Evolutionary conservation across 2,888 invertebrate species (phyloP).

Genomic region (Cheilosia soror): DNA sequence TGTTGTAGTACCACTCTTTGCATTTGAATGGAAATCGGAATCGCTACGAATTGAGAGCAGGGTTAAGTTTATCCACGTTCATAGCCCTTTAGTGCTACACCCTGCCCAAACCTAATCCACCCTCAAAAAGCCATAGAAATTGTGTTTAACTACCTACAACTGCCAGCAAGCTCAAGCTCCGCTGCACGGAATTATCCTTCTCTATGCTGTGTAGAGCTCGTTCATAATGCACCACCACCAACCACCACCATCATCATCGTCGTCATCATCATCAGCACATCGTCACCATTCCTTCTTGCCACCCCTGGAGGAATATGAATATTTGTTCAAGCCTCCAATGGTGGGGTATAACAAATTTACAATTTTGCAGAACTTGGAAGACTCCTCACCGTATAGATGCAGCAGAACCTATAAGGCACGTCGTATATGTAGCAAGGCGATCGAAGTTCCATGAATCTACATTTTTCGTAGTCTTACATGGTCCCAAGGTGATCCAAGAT

Average conservation of each 20-base stretch:
- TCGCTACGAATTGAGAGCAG: slow-evolving; percentile 71
- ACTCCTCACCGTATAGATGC: not conserved
- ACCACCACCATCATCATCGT: not conserved
- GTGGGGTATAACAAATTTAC: slow-evolving; percentile 44
- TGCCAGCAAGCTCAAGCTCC: not conserved
- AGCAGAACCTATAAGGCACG: not conserved
- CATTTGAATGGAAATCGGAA: slow-evolving; percentile 72
- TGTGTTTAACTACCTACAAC: slow-evolving; percentile 49
- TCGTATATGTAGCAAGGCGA: slow-evolving; percentile 6
- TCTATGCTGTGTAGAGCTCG: slow-evolving; percentile 21
- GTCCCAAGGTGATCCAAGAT: slow-evolving; percentile 26
- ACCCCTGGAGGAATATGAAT: slow-evolving; percentile 47
- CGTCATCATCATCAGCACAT: not conserved
- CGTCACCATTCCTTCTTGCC: not conserved
- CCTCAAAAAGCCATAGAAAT: slow-evolving; percentile 46
- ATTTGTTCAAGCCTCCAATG: slow-evolving; percentile 49
- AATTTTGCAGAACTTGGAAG: slow-evolving; percentile 42
- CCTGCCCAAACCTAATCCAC: not conserved
- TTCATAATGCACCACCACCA: slow-evolving; percentile 17
- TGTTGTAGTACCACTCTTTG: slow-evolving; percentile 52
- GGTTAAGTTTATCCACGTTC: slow-evolving; percentile 67
- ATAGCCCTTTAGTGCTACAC: slow-evolving; percentile 24
- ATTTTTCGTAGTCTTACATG: slow-evolving; percentile 39
- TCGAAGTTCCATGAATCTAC: slow-evolving; percentile 33
- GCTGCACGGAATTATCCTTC: slow-evolving; percentile 2